Base-by-base conservation (phyloP, 2,113 vertebrate genomes). In the Aldabrachelys gigantea region DNA sequence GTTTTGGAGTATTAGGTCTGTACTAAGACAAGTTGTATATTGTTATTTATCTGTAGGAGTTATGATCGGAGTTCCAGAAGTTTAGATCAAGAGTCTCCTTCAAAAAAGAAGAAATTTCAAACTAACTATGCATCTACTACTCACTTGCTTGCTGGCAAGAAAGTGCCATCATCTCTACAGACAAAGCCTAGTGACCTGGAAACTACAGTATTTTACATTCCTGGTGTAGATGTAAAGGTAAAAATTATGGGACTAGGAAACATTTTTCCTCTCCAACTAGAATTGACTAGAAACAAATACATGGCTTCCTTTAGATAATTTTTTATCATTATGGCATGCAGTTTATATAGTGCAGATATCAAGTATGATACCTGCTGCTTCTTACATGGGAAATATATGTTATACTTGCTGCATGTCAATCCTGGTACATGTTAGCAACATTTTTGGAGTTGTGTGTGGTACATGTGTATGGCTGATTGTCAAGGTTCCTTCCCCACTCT, bases 221-320 rank as follows among this genome's bases (percentile, higher is more conserved):
- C 99, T 93, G 99, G 99, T 90, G 99, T 99, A 79, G 99, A 99
- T 89, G 99, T 99, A 59, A 99, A 99, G 99, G 99, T 99, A 97
- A 97, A 92, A 81, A 76, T 65, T 84, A 49, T 35, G 62, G 38
- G 14, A 22, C 35, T 47, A 80, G 29, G 29, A 94, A 88, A 16
- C 52, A 19, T 44, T 94, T 81, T 75, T 91, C 62, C 76, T 69
- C 52, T n/a, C 25, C 82, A 19, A 49, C 69, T 38, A 83, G 49
- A 47, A 85, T 76, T 50, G 17, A 22, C 65, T 78, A 88, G 49
- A 89, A 89, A 14, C 25, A 78, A 80, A 85, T 87, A 17, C 11
- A 21, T 22, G 24, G 75, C 8, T 54, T 57, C 86, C 80, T 76
- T 10, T 89, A 31, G 4, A 7, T 44, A 47, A 44, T 54, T 69